phyloP scores from a whole-genome alignment of 2,888 invertebrate species.

The Netelia inedita region DNA sequence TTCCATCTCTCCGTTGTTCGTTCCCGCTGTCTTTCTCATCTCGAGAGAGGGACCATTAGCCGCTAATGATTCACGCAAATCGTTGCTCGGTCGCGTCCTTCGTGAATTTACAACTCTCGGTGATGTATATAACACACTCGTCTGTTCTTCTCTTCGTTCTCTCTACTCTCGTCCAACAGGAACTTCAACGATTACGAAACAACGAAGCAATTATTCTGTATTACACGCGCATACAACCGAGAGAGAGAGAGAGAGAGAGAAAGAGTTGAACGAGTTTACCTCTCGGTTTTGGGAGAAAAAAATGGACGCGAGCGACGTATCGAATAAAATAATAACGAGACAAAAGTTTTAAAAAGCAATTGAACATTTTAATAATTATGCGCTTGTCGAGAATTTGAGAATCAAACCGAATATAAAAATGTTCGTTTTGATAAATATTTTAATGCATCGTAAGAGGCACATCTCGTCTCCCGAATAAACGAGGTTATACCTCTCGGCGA shows the following conservation, averaged over 20 bases:
- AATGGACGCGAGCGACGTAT: slow-evolving; percentile 13
- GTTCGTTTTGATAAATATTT: background rate
- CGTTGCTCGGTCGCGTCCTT: slow-evolving; percentile 69
- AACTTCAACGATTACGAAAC: slow-evolving; percentile 64
- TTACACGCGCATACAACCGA: slow-evolving; percentile 6
- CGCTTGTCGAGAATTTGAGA: background rate
- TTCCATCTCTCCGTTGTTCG: slow-evolving; percentile 9
- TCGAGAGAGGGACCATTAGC: slow-evolving; percentile 65
- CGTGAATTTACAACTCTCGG: slow-evolving; percentile 61
- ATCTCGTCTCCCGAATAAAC: background rate
- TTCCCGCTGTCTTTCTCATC: slow-evolving; percentile 27
- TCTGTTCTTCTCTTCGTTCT: slow-evolving; percentile 41
- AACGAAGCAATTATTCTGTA: slow-evolving; percentile 60
- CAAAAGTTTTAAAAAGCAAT: background rate
- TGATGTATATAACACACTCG: slow-evolving; percentile 14
- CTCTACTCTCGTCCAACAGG: slow-evolving; percentile 16
- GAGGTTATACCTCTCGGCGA: background rate
- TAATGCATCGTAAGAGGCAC: background rate
- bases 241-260: background rate
- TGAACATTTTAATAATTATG: background rate
- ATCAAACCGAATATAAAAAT: background rate
- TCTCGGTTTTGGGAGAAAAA: background rate
- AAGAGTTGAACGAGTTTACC: slow-evolving; percentile 36
- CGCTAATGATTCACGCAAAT: slow-evolving; percentile 79
- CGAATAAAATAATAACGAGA: background rate